These are phyloP conservation scores for Xiphophorus maculatus DNA, from an alignment of 2,113 vertebrate species.

Conservation along the genomic window DNA sequence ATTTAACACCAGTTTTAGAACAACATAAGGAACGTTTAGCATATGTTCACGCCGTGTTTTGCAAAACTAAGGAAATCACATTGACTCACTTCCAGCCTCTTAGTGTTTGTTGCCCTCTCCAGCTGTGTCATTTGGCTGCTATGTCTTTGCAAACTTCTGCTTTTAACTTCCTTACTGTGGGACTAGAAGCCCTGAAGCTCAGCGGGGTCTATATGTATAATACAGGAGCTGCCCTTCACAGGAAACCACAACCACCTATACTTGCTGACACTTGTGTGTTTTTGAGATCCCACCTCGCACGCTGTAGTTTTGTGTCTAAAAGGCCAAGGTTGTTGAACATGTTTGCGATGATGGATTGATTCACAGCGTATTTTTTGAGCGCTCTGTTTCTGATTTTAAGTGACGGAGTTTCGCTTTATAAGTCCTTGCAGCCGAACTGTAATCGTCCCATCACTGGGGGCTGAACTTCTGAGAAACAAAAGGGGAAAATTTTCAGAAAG, in stretches of 20 bases:
- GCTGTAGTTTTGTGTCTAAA: conserved; percentile 1
- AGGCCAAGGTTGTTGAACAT: background rate
- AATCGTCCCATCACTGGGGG: background rate
- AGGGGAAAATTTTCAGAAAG: background rate
- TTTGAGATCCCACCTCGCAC: conserved; percentile 11
- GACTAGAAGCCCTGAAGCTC: background rate
- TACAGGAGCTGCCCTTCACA: conserved; percentile 22
- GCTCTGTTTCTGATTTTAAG: background rate
- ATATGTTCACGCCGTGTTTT: background rate
- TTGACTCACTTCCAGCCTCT: conserved; percentile 20
- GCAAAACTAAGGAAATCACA: conserved; percentile 23
- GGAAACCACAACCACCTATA: conserved; percentile 47
- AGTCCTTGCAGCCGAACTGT: background rate
- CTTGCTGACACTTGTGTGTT: background rate
- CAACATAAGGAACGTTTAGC: background rate
- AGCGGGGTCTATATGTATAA: background rate
- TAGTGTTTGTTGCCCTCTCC: conserved; percentile 28
- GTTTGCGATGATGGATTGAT: background rate
- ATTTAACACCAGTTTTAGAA: background rate
- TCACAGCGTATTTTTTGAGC: background rate
- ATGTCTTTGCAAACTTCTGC: conserved; percentile 51
- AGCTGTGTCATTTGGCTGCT: conserved; percentile 28
- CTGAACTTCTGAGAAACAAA: background rate
- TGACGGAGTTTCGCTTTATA: background rate
- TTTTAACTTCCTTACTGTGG: conserved; percentile 51